Evolutionary conservation across 2,888 invertebrate species (phyloP).

Genomic region (Norana najaformis): DNA sequence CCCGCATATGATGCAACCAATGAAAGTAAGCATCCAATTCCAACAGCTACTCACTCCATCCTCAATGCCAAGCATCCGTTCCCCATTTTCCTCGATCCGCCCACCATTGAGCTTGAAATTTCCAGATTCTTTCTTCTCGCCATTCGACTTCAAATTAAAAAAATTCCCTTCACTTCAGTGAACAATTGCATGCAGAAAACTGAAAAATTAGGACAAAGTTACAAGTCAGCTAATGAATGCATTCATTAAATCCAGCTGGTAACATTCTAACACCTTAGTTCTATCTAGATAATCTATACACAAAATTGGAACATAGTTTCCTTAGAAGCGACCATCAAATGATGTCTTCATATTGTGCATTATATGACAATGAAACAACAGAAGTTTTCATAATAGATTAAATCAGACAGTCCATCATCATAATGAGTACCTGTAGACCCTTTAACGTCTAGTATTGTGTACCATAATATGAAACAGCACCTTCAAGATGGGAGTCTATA

Average conservation of each 20-base stretch:
- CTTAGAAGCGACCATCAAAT: background rate
- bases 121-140: conserved; percentile 62
- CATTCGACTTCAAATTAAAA: conserved; percentile 44
- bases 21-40: background rate
- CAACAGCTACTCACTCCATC: conserved; percentile 63
- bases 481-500: too few species aligned
- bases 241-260: background rate
- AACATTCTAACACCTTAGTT: background rate
- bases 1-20: background rate
- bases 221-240: background rate
- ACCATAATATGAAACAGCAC: too few species aligned
- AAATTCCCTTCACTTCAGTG: background rate
- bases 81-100: conserved; percentile 64
- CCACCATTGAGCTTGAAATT: conserved; percentile 66
- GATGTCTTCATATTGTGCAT: background rate
- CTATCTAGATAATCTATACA: background rate
- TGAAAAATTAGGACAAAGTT: background rate
- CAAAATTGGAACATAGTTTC: background rate
- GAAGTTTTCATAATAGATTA: too few species aligned
- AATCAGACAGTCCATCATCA: too few species aligned
- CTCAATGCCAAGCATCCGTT: conserved; percentile 64
- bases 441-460: too few species aligned
- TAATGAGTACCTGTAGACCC: too few species aligned
- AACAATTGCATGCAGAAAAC: background rate
- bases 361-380: background rate